phyloP scores from a whole-genome alignment of 2,113 vertebrate species.

The Amphiprion percula region DNA sequence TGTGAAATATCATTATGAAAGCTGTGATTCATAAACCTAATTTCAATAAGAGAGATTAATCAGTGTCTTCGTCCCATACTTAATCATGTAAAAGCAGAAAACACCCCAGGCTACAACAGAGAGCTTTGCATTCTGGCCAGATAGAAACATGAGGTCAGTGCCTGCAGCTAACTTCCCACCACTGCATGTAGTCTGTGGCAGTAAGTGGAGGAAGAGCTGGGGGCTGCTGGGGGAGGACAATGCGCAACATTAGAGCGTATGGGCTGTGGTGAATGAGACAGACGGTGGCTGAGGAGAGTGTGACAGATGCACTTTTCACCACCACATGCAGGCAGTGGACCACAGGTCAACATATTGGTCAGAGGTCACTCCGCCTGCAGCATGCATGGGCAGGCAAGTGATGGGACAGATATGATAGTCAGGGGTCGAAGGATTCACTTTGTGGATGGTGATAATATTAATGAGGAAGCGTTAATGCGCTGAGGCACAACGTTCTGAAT shows the following conservation, averaged over 20 bases:
- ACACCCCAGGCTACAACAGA: background rate
- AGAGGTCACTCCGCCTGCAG: conserved; percentile 51
- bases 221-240: background rate
- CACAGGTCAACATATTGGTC: conserved; percentile 57
- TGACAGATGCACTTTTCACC: conserved; percentile 69
- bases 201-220: background rate
- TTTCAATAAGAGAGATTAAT: no score
- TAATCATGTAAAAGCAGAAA: conserved; percentile 4
- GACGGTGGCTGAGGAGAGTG: conserved; percentile 54
- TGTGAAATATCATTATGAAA: background rate
- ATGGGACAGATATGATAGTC: conserved; percentile 15
- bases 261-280: conserved; percentile 54
- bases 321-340: conserved; percentile 31
- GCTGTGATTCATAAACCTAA: no score
- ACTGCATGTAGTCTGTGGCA: conserved; percentile 1
- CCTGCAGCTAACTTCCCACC: conserved; percentile 43
- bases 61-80: no score
- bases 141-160: conserved; percentile 40
- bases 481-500: background rate
- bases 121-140: conserved; percentile 25
- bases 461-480: conserved; percentile 12
- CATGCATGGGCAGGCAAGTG: conserved; percentile 6
- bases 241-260: conserved; percentile 23
- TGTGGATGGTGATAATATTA: conserved; percentile 10
- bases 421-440: background rate